Base-by-base conservation (phyloP, 2,113 vertebrate species). In the Symphodus melops region DNA sequence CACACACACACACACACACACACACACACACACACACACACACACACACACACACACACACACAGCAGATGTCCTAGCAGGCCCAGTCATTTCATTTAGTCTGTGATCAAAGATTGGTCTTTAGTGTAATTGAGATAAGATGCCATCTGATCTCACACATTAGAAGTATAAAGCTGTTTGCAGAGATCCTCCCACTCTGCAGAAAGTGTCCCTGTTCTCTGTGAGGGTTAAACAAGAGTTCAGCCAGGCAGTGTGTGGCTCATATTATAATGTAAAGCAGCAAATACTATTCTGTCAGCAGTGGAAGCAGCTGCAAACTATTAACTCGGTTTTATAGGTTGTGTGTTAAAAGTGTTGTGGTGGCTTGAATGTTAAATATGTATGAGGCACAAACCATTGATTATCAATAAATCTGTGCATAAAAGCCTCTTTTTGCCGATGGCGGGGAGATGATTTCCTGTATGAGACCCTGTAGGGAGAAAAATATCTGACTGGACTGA, bases 1-100 rank as follows among this genome's bases (percentile, higher is more conserved):
- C 25, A 25, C 25, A 25, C 25, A 25, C 25, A 4, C 25, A 25
- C 25, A 25, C 25, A 25, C 25, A 25, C 25, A 25, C 25, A 25
- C 25, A 2, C 25, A 4, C 2, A 25, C 28, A 33, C 28, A 33
- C 28, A 33, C 28, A 33, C 28, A 33, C 28, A 2, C 28, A 33
- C 28, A 33, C 28, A 33, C 19, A 46, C 56, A 44, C 46, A 60
- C 36, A 33, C 21, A n/a, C 2, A 36, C 17, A 54, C 17, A 5
- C 48, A 12, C 53, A 59, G n/a, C 54, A 71, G 41, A 46, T 68
- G 49, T 68, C 46, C 20, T 61, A 23, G 4, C n/a, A 10, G 41
- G 68, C 33, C 1, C 1, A 69, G 54, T 4, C 28, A 3, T 57
- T 36, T 6, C 14, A 33, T 44, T 33, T 14, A 48, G 13, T n/a